Conservation (phyloP, 2,888 invertebrate genomes). For the Thalpophila matura region DNA sequence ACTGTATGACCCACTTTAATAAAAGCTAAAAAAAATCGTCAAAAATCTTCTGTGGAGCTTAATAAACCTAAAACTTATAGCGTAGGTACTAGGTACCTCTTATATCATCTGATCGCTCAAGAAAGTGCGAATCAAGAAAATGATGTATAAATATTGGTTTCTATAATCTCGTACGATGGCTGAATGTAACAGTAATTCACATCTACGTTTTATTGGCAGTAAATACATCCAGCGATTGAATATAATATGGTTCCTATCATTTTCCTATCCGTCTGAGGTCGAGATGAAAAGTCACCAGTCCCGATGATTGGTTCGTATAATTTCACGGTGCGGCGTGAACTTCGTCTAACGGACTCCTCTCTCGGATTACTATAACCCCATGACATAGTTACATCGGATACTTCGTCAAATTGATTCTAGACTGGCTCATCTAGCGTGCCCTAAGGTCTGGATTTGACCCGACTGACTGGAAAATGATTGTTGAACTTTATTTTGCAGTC, state of each 20-base stretch:
- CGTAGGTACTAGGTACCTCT: too few species aligned
- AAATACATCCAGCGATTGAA: constrained; percentile 51
- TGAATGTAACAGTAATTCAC: constrained; percentile 26
- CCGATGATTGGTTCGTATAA: constrained; percentile 84
- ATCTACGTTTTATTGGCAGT: constrained; percentile 34
- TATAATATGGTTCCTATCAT: constrained; percentile 67
- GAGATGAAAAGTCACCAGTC: constrained; percentile 79
- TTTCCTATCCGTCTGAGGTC: constrained; percentile 72
- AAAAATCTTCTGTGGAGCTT: too few species aligned
- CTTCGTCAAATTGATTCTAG: constrained; percentile 84
- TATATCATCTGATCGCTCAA: not conserved
- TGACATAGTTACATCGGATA: constrained; percentile 82
- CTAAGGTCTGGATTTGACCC: constrained; percentile 59
- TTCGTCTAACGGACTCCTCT: constrained; percentile 80
- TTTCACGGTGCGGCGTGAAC: constrained; percentile 84
- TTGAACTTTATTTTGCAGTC: constrained; percentile 44
- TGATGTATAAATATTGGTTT: constrained; percentile 9
- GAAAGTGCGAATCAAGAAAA: constrained; percentile 1
- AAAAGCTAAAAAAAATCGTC: too few species aligned
- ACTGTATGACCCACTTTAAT: too few species aligned
- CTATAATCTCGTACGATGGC: not conserved
- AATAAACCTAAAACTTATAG: too few species aligned
- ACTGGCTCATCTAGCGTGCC: constrained; percentile 70
- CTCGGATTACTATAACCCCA: constrained; percentile 85
- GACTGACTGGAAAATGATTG: constrained; percentile 37